Base-by-base conservation (phyloP, 2,797 vertebrate genomes). In the Tiaroga cobitis region DNA sequence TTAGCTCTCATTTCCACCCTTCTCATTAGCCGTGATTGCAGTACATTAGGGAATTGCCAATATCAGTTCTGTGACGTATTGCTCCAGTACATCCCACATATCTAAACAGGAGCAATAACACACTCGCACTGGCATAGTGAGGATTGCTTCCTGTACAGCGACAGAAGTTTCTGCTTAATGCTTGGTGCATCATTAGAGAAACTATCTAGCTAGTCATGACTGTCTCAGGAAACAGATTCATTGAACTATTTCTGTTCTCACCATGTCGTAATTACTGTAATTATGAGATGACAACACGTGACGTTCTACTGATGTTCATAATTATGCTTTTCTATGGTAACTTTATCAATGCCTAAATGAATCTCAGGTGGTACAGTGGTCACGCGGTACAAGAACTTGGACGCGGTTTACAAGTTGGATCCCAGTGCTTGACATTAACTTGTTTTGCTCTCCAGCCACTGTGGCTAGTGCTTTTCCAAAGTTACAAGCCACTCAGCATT, bases 1-100 rank as follows among this genome's bases (percentile, higher is more conserved):
- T 73, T 18, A n/a, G 4, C 34, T 26, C 13, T 77, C 1, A 43
- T 73, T 73, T 61, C 26, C 10, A 2, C 39, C 39, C 70, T 75
- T 75, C 72, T 83, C 59, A 83, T 76, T 26, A 67, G 41, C 41
- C 70, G 34, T 34, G 11, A 63, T 24, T 63, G 39, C 26, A 32
- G 6, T 16, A 21, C 18, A 72, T 72, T 82, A 72, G 26, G 26
- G 26, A 49, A 82, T 72, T 59, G 6, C 19, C 54, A 70, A 70
- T 37, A 70, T 41, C 63, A 18, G 19, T 51, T 80, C n/a, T 51
- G 41, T n/a, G 78, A 15, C 3, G 43, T 29, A 80, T 7, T 34
- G 18, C 59, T 46, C 24, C 77, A 26, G n/a, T 61, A 61, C 13
- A 67, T 80, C 10, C 13, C 11, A 0, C 29, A 24, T 63, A 15